Evolutionary conservation across 1,140 invertebrate genomes (phyloP).

Genomic region (Pseudoatta argentina): DNA sequence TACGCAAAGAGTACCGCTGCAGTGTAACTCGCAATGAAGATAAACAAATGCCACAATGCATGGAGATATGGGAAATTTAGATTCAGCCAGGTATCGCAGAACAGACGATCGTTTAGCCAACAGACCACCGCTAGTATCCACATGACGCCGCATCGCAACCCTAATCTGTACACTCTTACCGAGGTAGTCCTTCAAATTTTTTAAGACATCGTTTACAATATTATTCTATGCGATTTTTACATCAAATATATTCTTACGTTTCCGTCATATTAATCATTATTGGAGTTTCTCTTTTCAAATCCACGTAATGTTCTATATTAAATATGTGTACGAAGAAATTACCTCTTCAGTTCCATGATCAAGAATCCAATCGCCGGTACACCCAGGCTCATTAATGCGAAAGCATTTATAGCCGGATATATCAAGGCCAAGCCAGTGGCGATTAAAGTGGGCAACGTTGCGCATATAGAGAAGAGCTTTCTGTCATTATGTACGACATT

Average conservation of each 20-base stretch:
- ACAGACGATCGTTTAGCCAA: conserved; percentile 92
- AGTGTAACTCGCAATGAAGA: conserved; percentile 92
- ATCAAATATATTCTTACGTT: not conserved
- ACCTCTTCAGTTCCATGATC: conserved; percentile 90
- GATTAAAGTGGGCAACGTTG: conserved; percentile 87
- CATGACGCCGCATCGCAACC: conserved; percentile 89
- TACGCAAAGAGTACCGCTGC: conserved; percentile 92
- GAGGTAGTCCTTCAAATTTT: conserved; percentile 88
- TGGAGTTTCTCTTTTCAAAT: conserved; percentile 20
- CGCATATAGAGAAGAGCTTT: conserved; percentile 87
- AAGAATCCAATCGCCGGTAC: conserved; percentile 90
- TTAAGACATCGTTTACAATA: conserved; percentile 19
- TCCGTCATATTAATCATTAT: not conserved
- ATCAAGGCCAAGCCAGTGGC: conserved; percentile 90
- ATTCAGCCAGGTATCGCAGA: conserved; percentile 92
- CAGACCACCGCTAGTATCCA: conserved; percentile 90
- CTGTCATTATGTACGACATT: conserved; percentile 89
- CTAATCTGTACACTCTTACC: conserved; percentile 89
- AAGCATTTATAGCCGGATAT: conserved; percentile 92
- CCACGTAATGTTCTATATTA: not conserved
- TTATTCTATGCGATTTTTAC: not conserved
- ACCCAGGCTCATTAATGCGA: conserved; percentile 92
- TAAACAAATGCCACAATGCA: conserved; percentile 93
- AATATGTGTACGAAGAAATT: conserved; percentile 63
- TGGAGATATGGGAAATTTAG: conserved; percentile 93